Evolutionary conservation across 2,113 vertebrate genomes (phyloP), one percentile per base, ranked within the genome.

Genomic region (Pachyramphus minor): DNA sequence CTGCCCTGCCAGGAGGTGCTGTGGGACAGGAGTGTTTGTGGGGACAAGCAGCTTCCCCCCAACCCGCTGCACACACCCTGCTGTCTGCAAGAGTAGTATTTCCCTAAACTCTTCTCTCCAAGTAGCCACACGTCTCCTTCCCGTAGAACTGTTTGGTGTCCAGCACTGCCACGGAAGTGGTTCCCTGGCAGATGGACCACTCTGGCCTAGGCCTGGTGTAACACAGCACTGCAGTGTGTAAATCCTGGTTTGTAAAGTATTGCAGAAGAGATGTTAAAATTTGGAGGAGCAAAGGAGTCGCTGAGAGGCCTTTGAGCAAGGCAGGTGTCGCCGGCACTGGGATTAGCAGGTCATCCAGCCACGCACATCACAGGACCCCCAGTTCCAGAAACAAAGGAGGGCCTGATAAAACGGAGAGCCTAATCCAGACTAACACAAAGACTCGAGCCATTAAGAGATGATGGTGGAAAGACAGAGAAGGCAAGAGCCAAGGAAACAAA

Each of bases 331-430:
- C 87, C 84, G 75, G 83, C 92, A 80, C 63, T 45, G 73, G 39
- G 58, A 86, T 94, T 94, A 94, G 75, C 63, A 45, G 55, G 28
- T 92, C 83, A 49, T 82, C 67, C 53, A 87, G 80, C 44, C 45
- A 42, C 47, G 55, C 64, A 59, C 37, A 78, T 47, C 55, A 31
- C 23, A 74, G 49, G 72, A 87, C 52, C 67, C 28, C 72, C 80
- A 81, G 62, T 63, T 69, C 33, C 23, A 67, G 42, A 86, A 80
- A 94, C 92, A 96, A 94, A 95, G 47, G 84, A 74, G 25, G 53
- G 50, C 42, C 45, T 74, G 37, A 37, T 66, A 84, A 58, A 87
- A 69, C 13, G 14, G 37, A 91, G 31, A 95, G 49, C 49, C 37
- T 82, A 85, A 85, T 66, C 27, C 45, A 80, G 42, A 62, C 63